Conservation (phyloP, 2,113 vertebrate genomes). For the Prinia subflava region DNA sequence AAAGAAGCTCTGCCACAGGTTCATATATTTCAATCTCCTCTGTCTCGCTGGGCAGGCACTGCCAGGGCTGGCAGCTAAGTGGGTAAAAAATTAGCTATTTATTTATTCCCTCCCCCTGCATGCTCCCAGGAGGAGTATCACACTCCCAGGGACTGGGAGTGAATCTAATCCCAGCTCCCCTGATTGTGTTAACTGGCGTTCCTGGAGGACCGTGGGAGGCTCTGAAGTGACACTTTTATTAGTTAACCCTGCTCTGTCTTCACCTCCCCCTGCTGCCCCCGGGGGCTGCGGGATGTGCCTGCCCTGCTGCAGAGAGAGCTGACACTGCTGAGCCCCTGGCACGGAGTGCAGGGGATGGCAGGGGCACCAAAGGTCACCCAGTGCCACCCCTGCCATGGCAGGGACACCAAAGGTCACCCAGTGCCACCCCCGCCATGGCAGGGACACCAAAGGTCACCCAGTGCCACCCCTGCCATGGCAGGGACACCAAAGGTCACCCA, state of each 20-base stretch:
- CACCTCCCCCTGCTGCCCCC: background rate
- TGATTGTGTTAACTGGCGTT: background rate
- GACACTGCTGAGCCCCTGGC: background rate
- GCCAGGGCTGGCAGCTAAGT: constrained; percentile 22
- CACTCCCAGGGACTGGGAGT: background rate
- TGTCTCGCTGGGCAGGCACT: background rate
- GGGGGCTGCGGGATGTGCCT: rapidly evolving
- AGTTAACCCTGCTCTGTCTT: background rate
- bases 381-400: background rate
- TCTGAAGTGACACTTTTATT: background rate
- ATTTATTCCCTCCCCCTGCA: background rate
- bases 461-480: background rate
- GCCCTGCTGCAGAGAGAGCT: background rate
- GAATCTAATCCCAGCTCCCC: background rate
- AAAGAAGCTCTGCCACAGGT: background rate
- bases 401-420: background rate
- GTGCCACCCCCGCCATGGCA: background rate
- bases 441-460: background rate
- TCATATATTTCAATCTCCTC: constrained; percentile 55
- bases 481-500: background rate
- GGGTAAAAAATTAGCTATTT: constrained; percentile 33
- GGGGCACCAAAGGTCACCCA: rapidly evolving
- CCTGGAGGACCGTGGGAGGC: background rate
- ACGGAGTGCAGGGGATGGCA: background rate
- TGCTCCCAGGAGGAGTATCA: background rate